These are phyloP conservation scores for Hafferia zeledoni DNA, from an alignment of 2,797 vertebrate species.

Conservation along the genomic window DNA sequence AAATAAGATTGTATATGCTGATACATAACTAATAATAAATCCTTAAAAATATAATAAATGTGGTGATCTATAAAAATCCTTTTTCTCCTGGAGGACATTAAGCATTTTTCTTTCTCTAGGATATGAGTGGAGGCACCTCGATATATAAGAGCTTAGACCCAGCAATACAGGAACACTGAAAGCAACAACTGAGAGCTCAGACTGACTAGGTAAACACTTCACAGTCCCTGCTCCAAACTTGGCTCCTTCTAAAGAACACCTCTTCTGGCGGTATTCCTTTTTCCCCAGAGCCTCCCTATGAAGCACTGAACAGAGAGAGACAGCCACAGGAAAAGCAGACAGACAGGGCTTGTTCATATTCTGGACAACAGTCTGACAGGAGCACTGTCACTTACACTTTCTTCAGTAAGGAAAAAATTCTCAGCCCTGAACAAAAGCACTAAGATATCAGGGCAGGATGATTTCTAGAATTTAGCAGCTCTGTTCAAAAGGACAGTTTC, in stretches of 20 bases:
- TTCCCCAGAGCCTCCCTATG: neutral
- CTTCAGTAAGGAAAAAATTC: neutral
- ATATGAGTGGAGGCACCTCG: neutral
- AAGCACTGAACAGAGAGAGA: neutral
- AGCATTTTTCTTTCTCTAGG: neutral
- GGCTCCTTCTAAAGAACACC: neutral
- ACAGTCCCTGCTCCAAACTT: neutral
- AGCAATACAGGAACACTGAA: neutral
- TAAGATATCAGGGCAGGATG: neutral
- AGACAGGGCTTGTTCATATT: neutral
- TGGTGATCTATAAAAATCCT: neutral
- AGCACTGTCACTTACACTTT: neutral
- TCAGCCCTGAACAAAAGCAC: neutral
- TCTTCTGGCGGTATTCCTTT: neutral
- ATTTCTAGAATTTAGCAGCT: neutral
- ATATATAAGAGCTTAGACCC: neutral
- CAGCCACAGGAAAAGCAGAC: neutral
- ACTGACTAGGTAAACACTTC: neutral
- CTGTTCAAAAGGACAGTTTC: neutral
- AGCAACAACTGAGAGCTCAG: neutral
- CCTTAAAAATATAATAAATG: neutral
- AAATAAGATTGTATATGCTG: neutral
- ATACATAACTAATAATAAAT: neutral
- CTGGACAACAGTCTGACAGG: neutral
- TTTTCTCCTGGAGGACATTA: neutral